Evolutionary conservation across 2,797 vertebrate genomes (phyloP).

Genomic region (Capromys pilorides): DNA sequence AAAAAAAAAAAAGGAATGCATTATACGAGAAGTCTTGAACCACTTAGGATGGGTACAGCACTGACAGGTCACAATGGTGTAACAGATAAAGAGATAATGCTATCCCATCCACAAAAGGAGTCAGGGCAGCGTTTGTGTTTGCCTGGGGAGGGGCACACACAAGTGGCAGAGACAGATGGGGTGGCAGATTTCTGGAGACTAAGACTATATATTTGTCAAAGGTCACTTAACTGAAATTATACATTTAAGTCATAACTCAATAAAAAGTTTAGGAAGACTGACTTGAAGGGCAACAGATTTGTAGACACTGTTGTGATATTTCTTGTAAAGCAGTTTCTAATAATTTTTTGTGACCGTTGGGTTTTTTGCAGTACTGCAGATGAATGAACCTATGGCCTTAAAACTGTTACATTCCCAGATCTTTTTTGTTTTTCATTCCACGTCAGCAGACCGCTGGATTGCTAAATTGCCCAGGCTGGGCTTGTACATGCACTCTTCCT

Average conservation of each 20-base stretch:
- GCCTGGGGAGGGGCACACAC: neutral
- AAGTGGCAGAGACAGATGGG: neutral
- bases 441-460: neutral
- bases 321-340: conserved; percentile 21
- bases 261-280: conserved; percentile 3
- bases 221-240: neutral
- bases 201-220: neutral
- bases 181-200: neutral
- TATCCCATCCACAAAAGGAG: neutral
- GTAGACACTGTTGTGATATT: neutral
- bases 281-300: neutral
- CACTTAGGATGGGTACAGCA: too few species aligned
- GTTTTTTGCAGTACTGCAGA: neutral
- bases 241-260: neutral
- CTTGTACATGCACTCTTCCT: neutral
- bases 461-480: neutral
- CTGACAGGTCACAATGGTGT: too few species aligned
- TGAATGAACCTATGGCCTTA: neutral
- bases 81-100: neutral
- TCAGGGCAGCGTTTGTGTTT: neutral
- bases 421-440: neutral
- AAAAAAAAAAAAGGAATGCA: neutral
- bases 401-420: neutral
- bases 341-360: neutral
- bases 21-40: too few species aligned